Percentiles rank a stretch among this genome's conserved stretches.
Conservation (phyloP, 1,140 invertebrate genomes). For the Drosophila elegans region DNA sequence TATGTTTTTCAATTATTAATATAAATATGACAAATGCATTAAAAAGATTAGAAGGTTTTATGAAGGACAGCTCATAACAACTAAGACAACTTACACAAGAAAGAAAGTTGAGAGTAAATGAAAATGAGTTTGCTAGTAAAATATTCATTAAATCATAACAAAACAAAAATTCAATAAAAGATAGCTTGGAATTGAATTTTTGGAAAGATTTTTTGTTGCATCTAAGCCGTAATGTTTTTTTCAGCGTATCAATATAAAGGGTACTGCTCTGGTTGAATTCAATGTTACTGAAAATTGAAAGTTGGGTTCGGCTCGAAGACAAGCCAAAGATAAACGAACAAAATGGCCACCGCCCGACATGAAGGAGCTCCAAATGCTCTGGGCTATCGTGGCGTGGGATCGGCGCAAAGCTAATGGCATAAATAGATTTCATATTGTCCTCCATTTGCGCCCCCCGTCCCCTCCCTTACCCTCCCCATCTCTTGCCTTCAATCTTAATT, state of each 20-base stretch:
- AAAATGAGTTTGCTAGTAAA: no score
- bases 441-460: slow-evolving; percentile 24
- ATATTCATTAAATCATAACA: no score
- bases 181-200: no score
- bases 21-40: no score
- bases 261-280: not conserved
- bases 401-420: slow-evolving; percentile 80
- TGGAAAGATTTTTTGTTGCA: no score
- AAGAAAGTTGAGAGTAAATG: no score
- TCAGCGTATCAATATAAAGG: not conserved
- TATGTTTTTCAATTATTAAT: no score
- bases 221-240: not conserved
- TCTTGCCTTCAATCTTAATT: slow-evolving; percentile 62
- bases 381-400: slow-evolving; percentile 64
- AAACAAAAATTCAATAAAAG: no score
- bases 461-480: not conserved
- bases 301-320: slow-evolving; percentile 46
- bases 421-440: slow-evolving; percentile 81
- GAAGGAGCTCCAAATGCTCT: slow-evolving; percentile 62
- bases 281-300: slow-evolving; percentile 1
- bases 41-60: no score
- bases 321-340: slow-evolving; percentile 47
- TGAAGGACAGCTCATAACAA: no score
- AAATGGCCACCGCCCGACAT: slow-evolving; percentile 38
- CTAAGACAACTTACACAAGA: no score